phyloP scores from a whole-genome alignment of 53 echinoderm and acorn worm genomes.

The Echinometra lucunter region DNA sequence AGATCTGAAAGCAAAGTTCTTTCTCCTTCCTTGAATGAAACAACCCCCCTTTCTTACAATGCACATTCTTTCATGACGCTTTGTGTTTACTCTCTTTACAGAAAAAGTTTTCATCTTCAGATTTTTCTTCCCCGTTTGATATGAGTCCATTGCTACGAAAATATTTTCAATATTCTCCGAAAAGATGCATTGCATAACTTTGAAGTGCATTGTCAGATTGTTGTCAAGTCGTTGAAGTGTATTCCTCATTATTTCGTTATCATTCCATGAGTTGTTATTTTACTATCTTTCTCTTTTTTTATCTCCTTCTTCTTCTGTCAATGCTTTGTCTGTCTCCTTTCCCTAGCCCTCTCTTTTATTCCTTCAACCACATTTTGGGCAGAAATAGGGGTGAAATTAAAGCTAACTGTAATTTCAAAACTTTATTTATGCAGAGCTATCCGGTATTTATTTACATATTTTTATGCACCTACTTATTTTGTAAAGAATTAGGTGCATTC shows the following conservation, averaged over 20 bases:
- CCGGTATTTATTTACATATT: neutral
- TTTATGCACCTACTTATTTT: neutral
- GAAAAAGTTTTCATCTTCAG: neutral
- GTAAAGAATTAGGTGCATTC: neutral
- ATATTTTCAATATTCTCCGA: neutral
- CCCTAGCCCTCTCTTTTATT: neutral
- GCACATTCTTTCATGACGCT: neutral
- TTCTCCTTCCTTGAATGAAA: neutral
- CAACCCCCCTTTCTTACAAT: neutral
- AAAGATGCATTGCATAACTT: neutral
- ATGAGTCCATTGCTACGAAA: neutral
- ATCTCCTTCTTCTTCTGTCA: neutral
- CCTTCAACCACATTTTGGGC: too few species aligned
- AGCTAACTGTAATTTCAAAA: neutral
- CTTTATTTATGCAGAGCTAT: neutral
- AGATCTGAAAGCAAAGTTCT: conserved; percentile 34
- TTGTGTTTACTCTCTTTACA: neutral
- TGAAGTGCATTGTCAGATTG: neutral
- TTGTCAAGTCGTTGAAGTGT: neutral
- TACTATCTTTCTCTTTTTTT: neutral
- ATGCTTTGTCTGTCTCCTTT: neutral
- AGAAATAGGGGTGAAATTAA: neutral
- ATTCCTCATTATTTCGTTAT: too few species aligned
- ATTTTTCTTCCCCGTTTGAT: neutral
- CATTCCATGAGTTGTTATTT: neutral